These are phyloP conservation scores for Ametastegia equiseti DNA, from an alignment of 2,888 invertebrate species.

Conservation along the genomic window DNA sequence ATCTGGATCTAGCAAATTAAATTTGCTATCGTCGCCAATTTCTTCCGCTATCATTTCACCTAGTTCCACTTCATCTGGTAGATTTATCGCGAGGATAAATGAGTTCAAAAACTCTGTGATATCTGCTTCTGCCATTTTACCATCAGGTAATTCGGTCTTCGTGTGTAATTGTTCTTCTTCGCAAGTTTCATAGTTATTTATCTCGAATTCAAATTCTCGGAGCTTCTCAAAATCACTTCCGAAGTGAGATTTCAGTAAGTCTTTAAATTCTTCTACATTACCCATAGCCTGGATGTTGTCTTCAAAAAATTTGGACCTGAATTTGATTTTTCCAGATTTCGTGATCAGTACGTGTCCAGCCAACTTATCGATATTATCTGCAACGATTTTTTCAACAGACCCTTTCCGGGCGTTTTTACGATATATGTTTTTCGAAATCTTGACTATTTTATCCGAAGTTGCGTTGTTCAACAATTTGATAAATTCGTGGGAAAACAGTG, in stretches of 20 bases:
- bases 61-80: conserved; percentile 27
- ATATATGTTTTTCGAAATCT: not conserved
- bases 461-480: not conserved
- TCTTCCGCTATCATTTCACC: not conserved
- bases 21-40: conserved; percentile 8
- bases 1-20: conserved; percentile 17
- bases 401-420: conserved; percentile 14
- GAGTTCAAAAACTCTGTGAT: conserved; percentile 1
- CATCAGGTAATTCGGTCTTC: not conserved
- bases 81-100: conserved; percentile 5
- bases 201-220: not conserved
- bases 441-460: not conserved
- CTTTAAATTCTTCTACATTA: not conserved
- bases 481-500: not conserved
- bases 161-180: conserved; percentile 23
- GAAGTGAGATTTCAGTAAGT: not conserved
- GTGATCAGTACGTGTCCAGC: not conserved
- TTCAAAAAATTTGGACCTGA: not conserved
- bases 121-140: no score
- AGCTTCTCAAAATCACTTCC: not conserved
- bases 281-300: not conserved
- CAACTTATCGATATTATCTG: conserved; percentile 4
- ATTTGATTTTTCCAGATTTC: not conserved
- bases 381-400: not conserved
- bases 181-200: conserved; percentile 10